Evolutionary conservation across 2,888 invertebrate species (phyloP).

Genomic region (Bellardia bayeri): DNA sequence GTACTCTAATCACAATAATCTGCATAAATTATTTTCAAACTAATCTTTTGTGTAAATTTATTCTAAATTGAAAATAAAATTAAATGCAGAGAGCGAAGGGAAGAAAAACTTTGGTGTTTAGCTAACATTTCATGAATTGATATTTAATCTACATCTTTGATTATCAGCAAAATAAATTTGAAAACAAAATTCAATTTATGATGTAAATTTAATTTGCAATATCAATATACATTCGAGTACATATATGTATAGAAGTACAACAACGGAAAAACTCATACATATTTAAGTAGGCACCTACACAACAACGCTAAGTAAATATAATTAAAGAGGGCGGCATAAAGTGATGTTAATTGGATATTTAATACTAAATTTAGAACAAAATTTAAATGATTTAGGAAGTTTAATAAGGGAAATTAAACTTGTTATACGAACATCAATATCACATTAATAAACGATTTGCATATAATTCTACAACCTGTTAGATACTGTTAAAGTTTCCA

Average conservation of each 20-base stretch:
- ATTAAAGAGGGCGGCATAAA: slow-evolving; percentile 1
- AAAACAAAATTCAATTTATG: slow-evolving; percentile 71
- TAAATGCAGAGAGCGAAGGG: slow-evolving; percentile 2
- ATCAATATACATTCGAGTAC: too few species aligned
- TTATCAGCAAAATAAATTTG: slow-evolving; percentile 69
- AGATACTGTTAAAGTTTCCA: too few species aligned
- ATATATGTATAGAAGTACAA: slow-evolving; percentile 1
- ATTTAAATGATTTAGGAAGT: too few species aligned
- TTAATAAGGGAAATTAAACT: too few species aligned
- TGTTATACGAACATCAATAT: too few species aligned
- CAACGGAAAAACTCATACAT: slow-evolving; percentile 63
- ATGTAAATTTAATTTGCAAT: slow-evolving; percentile 69
- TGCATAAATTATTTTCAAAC: slow-evolving; percentile 56
- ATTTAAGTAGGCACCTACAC: slow-evolving; percentile 60
- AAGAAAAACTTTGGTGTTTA: slow-evolving; percentile 18
- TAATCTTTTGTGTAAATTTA: slow-evolving; percentile 59
- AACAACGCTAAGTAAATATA: not conserved
- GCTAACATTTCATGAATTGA: slow-evolving; percentile 68
- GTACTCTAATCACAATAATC: slow-evolving; percentile 49
- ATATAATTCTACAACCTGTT: too few species aligned
- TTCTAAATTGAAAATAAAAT: slow-evolving; percentile 63
- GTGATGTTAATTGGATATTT: not conserved
- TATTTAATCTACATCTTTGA: slow-evolving; percentile 73
- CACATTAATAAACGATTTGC: too few species aligned
- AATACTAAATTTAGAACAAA: too few species aligned